A percentile compares a stretch with the other conserved stretches of the same genome.
Conservation (phyloP, 2,797 vertebrate species). For the Calcarius lapponicus region DNA sequence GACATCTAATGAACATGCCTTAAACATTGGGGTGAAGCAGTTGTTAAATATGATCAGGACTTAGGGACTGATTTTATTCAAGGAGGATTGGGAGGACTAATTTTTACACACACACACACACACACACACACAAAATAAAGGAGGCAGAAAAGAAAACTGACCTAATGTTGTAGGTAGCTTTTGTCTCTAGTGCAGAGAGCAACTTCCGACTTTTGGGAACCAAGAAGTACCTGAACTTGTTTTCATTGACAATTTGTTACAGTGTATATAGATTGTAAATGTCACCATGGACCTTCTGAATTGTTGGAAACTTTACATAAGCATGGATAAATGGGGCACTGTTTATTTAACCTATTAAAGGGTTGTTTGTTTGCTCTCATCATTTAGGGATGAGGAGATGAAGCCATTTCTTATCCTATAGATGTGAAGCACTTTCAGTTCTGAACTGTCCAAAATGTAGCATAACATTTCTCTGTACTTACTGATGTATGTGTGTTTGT, state of each 20-base stretch:
- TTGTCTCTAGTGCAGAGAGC: not conserved
- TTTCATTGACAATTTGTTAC: conserved; percentile 15
- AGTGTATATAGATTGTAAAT: conserved; percentile 30
- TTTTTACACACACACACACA: not conserved
- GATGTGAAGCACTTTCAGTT: conserved; percentile 71
- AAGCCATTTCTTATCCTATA: conserved; percentile 68
- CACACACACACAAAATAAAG: no score
- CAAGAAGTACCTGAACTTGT: not conserved
- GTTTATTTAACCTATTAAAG: conserved; percentile 62
- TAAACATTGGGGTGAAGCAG: conserved; percentile 28
- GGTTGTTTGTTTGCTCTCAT: conserved; percentile 60
- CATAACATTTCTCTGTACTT: conserved; percentile 49
- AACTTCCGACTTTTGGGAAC: not conserved
- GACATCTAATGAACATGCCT: conserved; percentile 65
- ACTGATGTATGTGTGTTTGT: conserved; percentile 34
- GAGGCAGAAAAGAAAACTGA: not conserved
- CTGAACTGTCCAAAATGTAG: conserved; percentile 52
- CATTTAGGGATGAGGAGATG: conserved; percentile 57
- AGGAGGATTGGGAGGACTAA: not conserved
- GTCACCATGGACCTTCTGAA: conserved; percentile 4
- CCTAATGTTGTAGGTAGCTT: not conserved
- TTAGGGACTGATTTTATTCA: not conserved
- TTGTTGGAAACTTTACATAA: conserved; percentile 33
- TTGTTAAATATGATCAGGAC: not conserved
- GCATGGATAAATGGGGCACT: conserved; percentile 60